Base-by-base conservation (phyloP, 1,140 invertebrate genomes). In the Zaprionus kolodkinae region DNA sequence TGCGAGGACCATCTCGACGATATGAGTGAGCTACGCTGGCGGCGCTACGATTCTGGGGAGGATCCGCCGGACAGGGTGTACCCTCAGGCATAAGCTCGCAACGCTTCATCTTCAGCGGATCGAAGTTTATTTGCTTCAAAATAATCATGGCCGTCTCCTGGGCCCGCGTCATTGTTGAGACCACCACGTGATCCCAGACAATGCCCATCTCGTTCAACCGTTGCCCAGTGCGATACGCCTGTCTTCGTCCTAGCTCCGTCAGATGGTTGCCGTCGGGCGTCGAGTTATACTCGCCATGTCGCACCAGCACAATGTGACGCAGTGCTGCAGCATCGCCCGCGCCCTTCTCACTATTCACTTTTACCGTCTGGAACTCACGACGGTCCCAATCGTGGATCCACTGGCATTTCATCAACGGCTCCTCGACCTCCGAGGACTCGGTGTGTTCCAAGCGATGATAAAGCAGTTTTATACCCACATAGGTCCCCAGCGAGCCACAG, bases 231-330 rank as follows among this genome's bases (percentile, higher is more conserved):
- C 95, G 83, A 56, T 96, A 94, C 4, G 98, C 97, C 94, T 99
- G 98, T 65, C 95, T 93, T 87, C 94, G 94, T 36, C 97, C 97
- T 80, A 98, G 93, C n/a, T 95, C 93, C n/a, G 98, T 99, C 1
- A 99, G 93, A 90, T 96, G 94, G 45, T 97, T 95, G 36, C 94
- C 92, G 91, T 98, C 97, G 5, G 95, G 96, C 50, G 94, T 93
- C 91, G 92, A 98, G 96, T 6, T 97, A 91, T 99, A 99, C 89
- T 99, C 98, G 0, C 98, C 99, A 94, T 99, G 98, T 38, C 99
- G 94, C 78, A 99, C 97, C 13, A 99, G 94, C 72, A 99, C 94
- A 57, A 99, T 91, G 92, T 99, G 96, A 38, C 98, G 93, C 1
- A 95, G 94, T 1, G 96, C 96, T 87, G 94, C 96, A 3, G 97